Base-by-base conservation (phyloP, 2,888 invertebrate species). In the Eilema caniola region DNA sequence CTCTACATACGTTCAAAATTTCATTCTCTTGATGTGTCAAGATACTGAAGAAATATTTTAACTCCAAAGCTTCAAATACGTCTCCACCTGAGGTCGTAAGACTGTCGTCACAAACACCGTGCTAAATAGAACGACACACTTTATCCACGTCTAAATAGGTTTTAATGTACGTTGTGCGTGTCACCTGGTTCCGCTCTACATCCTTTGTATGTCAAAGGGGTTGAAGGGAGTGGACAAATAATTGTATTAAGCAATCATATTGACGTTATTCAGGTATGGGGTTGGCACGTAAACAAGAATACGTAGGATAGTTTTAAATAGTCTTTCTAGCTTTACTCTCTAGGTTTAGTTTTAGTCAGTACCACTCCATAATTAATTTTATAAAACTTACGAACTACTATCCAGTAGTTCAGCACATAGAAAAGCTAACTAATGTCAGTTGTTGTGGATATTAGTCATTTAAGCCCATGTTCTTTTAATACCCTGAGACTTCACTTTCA, bases 121-220 rank as follows among this genome's bases (percentile, higher is more conserved):
- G 75, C 77, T 77, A 73, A 59, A 78, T 73, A 73, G 59, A 73
- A 74, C 71, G 68, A 69, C 70, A 69, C 69, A 72, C 62, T 73
- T 81, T 76, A 75, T 78, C 75, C 77, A 71, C 76, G 41, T 76
- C 71, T 77, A 83, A 83, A 78, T 74, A 82, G 75, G 81, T 81
- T 81, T 81, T 86, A 85, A 86, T 85, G 86, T 53, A 75, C 74
- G 68, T 75, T 83, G 83, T 86, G 86, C 86, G 86, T 86, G 86
- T 76, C 71, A 79, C 66, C 77, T 71, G 77, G 80, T 77, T 78
- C 74, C 78, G 80, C 78, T 78, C 79, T 77, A 81, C 57, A 79
- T 81, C 56, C 47, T 79, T 77, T 73, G 73, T 79, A 67, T 81
- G 76, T 76, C 82, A 73, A 79, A 79, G 75, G 56, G 80, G 75